phyloP scores from a whole-genome alignment of 2,888 invertebrate genomes.

The Sminthurinus aureus region DNA sequence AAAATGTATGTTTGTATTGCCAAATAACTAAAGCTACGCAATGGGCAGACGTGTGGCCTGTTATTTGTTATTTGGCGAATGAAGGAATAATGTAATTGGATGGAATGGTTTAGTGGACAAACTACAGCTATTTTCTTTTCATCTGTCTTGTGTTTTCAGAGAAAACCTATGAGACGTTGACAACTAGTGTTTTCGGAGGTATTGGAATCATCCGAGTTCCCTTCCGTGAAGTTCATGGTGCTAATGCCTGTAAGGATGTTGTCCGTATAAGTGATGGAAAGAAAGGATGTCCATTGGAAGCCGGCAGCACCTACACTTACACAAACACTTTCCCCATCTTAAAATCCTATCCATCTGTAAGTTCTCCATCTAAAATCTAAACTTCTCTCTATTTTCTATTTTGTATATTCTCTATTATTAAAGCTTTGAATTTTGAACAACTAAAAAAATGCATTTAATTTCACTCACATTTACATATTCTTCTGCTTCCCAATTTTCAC shows the following conservation, averaged over 20 bases:
- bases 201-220: conserved; percentile 59
- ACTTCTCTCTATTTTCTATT: no score
- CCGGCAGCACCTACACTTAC: conserved; percentile 58
- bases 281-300: conserved; percentile 56
- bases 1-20: no score
- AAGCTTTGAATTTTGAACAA: background rate
- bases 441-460: background rate
- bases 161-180: conserved; percentile 54
- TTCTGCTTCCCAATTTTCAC: no score
- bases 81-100: background rate
- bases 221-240: conserved; percentile 59
- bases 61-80: background rate
- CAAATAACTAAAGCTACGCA: no score
- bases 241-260: conserved; percentile 58
- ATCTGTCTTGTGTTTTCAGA: conserved; percentile 40
- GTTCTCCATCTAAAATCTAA: no score
- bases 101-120: background rate
- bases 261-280: conserved; percentile 48
- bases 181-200: conserved; percentile 59
- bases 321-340: conserved; percentile 59
- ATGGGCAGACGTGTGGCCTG: background rate
- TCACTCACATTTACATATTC: background rate
- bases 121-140: background rate
- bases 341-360: conserved; percentile 59
- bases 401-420: background rate